phyloP scores from a whole-genome alignment of 2,888 invertebrate species.

The Acronicta psi region DNA sequence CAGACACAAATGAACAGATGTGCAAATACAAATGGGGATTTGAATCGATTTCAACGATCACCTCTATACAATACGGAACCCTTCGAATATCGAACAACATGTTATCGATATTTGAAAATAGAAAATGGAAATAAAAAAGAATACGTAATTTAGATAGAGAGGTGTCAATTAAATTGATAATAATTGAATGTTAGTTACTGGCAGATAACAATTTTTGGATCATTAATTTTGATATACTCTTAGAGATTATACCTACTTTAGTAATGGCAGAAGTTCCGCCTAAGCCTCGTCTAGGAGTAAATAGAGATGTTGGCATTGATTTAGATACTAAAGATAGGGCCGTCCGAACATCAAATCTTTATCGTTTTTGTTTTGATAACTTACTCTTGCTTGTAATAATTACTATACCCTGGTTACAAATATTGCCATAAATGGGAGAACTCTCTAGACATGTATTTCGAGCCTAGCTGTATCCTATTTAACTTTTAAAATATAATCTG shows the following conservation, averaged over 20 bases:
- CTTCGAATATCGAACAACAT: slow-evolving; percentile 16
- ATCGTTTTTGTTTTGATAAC: too few relatives aligned
- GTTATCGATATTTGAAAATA: background rate
- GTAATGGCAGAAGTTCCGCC: background rate
- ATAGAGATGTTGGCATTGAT: background rate
- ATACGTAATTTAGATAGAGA: slow-evolving; percentile 40
- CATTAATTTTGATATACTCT: slow-evolving; percentile 20
- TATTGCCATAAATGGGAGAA: too few relatives aligned
- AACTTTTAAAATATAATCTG: too few relatives aligned
- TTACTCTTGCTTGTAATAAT: too few relatives aligned
- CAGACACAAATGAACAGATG: slow-evolving; percentile 21
- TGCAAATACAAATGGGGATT: slow-evolving; percentile 14
- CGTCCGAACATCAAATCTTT: too few relatives aligned
- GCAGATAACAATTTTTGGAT: slow-evolving; percentile 16
- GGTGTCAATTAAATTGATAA: slow-evolving; percentile 58
- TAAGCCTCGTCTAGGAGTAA: background rate
- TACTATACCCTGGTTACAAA: too few relatives aligned
- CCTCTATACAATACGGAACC: slow-evolving; percentile 13
- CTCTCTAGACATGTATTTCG: too few relatives aligned
- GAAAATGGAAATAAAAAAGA: slow-evolving; percentile 31
- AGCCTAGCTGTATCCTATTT: too few relatives aligned
- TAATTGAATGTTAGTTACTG: slow-evolving; percentile 32
- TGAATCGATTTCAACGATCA: background rate
- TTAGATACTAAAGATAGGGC: too few relatives aligned
- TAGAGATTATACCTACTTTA: slow-evolving; percentile 1